Conservation (phyloP, 1,140 invertebrate species). For the Penaeus indicus region DNA sequence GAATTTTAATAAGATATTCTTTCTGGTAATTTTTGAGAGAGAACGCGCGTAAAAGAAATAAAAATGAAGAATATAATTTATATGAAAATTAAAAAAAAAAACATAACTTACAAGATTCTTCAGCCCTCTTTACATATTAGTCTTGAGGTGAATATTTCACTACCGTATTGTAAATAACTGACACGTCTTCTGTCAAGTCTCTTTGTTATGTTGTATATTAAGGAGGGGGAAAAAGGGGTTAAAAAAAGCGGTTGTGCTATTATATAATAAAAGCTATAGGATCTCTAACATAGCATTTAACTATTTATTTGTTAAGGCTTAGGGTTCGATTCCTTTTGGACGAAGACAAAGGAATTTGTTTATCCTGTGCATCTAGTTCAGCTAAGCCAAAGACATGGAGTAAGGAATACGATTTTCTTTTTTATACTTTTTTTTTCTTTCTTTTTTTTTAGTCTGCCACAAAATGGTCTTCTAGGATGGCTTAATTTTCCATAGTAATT, state of each 20-base stretch:
- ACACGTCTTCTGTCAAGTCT: conserved; percentile 31
- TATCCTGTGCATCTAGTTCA: conserved; percentile 62
- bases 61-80: no score
- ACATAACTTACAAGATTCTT: background rate
- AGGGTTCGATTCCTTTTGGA: conserved; percentile 53
- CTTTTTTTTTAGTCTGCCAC: background rate
- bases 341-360: conserved; percentile 51
- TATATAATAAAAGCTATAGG: conserved; percentile 34
- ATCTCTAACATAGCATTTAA: conserved; percentile 58
- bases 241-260: conserved; percentile 53
- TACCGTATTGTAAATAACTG: conserved; percentile 23
- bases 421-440: background rate
- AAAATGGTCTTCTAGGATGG: no score
- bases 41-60: no score
- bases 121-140: conserved; percentile 14
- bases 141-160: conserved; percentile 7
- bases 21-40: no score
- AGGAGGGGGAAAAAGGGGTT: background rate
- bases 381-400: conserved; percentile 56
- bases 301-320: conserved; percentile 53
- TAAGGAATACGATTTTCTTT: background rate
- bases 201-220: conserved; percentile 36
- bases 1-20: no score
- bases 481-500: no score
- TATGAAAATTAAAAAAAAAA: no score